Base-by-base conservation (phyloP, 2,797 vertebrate genomes). In the Crenuchus spilurus region DNA sequence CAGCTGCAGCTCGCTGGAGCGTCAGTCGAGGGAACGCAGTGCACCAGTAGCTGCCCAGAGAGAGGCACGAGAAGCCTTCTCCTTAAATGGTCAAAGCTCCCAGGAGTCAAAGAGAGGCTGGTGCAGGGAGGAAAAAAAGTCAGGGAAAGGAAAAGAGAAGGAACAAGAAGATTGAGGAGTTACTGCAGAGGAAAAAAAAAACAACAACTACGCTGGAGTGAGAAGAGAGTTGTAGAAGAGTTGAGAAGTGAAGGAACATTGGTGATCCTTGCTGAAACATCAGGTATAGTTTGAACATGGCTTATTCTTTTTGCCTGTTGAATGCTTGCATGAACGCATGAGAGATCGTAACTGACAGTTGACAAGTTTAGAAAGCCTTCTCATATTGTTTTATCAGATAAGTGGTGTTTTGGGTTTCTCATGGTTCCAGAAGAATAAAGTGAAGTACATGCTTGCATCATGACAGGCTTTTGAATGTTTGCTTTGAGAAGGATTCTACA, bases 1-100 rank as follows among this genome's bases (percentile, higher is more conserved):
- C 33, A 66, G 57, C 52, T 73, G 75, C 67, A 58, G 71, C 62
- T 73, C 31, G 54, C 55, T 77, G 74, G 49, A 74, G 62, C 46
- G 78, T 76, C 68, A 63, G 33, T 33, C 6, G 31, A 70, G 55
- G 68, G 68, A 60, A 37, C 31, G 10, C 44, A 41, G 52, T 13
- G 6, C 22, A 1, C 81, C 85, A 86, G 78, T 83, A 88, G 90
- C 89, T 87, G 90, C 89, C 91, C 87, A 90, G 55, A 55, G 87
- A 84, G 91, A 95, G 92, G 93, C 94, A 92, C 91, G 93, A 95
- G 93, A 93, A 97, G 91, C 92, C 92, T 96, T 99, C 95, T 96
- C 97, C 97, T 98, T 99, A 99, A 98, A 99, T 99, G 97, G 97
- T 99, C 97, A 99, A 97, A 99, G 97, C 95, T 98, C 96, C 96